phyloP scores from a whole-genome alignment of 2,113 vertebrate genomes.

The Spea multiplicata region DNA sequence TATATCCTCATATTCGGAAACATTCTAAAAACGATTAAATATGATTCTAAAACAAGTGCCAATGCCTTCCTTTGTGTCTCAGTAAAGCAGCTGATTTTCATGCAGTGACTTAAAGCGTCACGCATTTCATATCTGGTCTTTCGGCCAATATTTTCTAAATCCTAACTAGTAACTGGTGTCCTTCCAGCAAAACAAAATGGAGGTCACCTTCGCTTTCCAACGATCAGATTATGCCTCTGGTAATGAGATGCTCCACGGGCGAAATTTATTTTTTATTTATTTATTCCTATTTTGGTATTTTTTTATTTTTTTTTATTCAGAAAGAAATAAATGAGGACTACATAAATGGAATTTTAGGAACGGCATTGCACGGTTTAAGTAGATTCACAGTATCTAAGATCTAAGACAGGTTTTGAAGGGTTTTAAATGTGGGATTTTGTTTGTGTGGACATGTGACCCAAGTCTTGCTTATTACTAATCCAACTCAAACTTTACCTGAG shows the following conservation, averaged over 20 bases:
- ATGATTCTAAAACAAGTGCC: not conserved
- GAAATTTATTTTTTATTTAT: not conserved
- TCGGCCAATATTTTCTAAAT: conserved; percentile 2
- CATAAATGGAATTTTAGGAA: too few species aligned
- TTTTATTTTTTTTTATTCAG: too few species aligned
- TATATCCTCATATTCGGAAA: not conserved
- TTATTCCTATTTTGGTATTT: too few species aligned
- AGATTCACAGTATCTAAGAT: too few species aligned
- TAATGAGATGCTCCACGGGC: conserved; percentile 2
- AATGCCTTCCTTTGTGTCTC: not conserved
- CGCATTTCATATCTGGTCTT: conserved; percentile 3
- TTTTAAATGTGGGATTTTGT: too few species aligned
- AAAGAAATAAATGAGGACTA: too few species aligned
- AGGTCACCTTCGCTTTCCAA: conserved; percentile 31
- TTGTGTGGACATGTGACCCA: too few species aligned
- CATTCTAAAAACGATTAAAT: not conserved
- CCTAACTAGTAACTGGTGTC: conserved; percentile 1
- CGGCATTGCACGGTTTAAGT: too few species aligned
- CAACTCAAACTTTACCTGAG: too few species aligned
- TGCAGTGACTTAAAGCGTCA: conserved; percentile 20
- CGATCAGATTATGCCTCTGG: conserved; percentile 14
- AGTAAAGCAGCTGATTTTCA: not conserved
- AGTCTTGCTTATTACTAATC: too few species aligned
- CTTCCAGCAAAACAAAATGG: conserved; percentile 14
- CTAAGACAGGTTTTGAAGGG: too few species aligned